phyloP scores from a whole-genome alignment of 1,140 invertebrate species.

The Apis mellifera region DNA sequence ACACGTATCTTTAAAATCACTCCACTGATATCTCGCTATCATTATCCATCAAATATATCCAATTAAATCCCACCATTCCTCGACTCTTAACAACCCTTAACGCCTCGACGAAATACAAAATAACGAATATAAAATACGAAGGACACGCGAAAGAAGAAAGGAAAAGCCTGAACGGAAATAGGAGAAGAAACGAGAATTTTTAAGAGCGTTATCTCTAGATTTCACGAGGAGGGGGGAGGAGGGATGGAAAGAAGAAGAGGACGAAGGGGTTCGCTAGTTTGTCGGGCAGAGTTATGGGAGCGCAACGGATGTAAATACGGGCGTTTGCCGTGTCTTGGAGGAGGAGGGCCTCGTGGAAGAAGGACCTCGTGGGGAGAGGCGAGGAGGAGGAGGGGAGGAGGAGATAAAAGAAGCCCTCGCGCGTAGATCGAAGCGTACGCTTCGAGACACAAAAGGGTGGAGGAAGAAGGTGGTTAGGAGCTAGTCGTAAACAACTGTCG shows the following conservation, averaged over 20 bases:
- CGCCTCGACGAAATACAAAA: no score
- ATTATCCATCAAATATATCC: no score
- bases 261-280: slow-evolving; percentile 67
- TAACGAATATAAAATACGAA: neutral
- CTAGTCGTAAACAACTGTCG: slow-evolving; percentile 79
- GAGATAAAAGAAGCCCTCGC: slow-evolving; percentile 52
- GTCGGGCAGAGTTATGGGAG: slow-evolving; percentile 74
- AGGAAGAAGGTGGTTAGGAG: slow-evolving; percentile 68
- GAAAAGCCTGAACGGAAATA: neutral
- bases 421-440: slow-evolving; percentile 54
- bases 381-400: slow-evolving; percentile 12
- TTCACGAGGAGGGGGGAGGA: slow-evolving; percentile 24
- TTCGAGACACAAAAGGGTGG: slow-evolving; percentile 64
- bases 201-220: neutral
- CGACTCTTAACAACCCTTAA: no score
- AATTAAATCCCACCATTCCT: no score
- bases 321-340: slow-evolving; percentile 49
- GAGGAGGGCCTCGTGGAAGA: slow-evolving; percentile 5
- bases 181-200: neutral
- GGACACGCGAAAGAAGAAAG: neutral
- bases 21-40: no score
- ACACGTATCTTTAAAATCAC: no score
- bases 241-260: slow-evolving; percentile 33
- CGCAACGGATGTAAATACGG: slow-evolving; percentile 72
- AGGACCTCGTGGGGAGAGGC: neutral